Evolutionary conservation across 2,888 invertebrate genomes (phyloP), one percentile per base, ranked within the genome.

Genomic region (Caenorhabditis drosophilae): DNA sequence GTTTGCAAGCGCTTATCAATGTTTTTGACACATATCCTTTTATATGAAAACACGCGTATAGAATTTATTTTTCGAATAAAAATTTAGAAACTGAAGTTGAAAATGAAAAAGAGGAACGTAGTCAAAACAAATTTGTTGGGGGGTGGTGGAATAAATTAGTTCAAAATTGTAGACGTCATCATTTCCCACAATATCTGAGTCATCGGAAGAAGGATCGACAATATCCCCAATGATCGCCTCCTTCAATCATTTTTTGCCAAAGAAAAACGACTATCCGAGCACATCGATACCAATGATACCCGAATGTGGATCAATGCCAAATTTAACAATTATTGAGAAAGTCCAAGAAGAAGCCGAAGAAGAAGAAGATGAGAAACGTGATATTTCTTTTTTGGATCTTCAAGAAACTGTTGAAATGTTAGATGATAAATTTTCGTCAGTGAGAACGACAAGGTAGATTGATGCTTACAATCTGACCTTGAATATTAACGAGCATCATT

Each of bases 161-260:
- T n/a, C n/a, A n/a, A n/a, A 58, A 36, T 23, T 26, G 25, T 52
- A 80, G 80, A 81, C 81, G 15, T 80, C 81, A 34, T 80, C 81
- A 2, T 81, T 70, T 63, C 80, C 81, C 1, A 80, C 81, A 2
- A 61, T 69, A 22, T 74, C 75, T 3, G 73, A 76, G 34, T 76
- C 76, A 12, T 70, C 75, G 6, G 73, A 73, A 35, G 75, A 75
- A 34, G 69, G 68, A 18, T 73, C 73, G 23, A 68, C 67, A 31
- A 59, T 67, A 16, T 68, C 68, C 15, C 72, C 72, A 7, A 58
- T 71, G 59, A 52, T 64, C 31, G 59, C 59, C 20, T 63, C 66
- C 4, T 61, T 62, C 38, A 71, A 68, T 38, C 25, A 56, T 11
- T 61, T 45, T 23, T 26, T 56, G 18, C 60, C 67, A 22, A 67